Evolutionary conservation across 2,888 invertebrate genomes (phyloP).

Genomic region (Drosophila atroscutellata): DNA sequence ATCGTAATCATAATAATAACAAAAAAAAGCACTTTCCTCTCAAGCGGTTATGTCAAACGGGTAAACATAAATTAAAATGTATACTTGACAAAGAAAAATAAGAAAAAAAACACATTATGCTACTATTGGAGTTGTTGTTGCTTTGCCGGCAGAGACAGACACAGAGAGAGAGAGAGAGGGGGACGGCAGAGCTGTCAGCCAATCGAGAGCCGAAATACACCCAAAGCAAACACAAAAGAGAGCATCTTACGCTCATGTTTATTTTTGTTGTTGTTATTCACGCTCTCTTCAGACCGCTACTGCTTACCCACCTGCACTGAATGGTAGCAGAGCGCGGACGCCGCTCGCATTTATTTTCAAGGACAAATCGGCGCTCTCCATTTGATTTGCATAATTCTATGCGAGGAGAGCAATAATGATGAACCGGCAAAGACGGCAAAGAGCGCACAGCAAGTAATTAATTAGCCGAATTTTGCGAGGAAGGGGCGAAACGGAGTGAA

Average conservation of each 20-base stretch:
- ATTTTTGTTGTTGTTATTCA: not conserved
- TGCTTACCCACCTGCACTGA: constrained; percentile 24
- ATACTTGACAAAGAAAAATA: not conserved
- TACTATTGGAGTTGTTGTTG: constrained; percentile 3
- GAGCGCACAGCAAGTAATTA: constrained; percentile 39
- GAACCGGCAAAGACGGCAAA: constrained; percentile 28
- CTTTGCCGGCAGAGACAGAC: not conserved
- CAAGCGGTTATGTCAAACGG: constrained; percentile 3
- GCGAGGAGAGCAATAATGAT: constrained; percentile 9
- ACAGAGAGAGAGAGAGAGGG: not conserved
- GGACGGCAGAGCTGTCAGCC: not conserved
- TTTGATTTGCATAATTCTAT: constrained; percentile 56
- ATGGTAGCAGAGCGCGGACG: constrained; percentile 32
- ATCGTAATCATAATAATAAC: constrained; percentile 1
- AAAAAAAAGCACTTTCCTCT: not conserved
- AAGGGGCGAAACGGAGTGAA: not conserved
- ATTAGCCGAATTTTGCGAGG: constrained; percentile 2
- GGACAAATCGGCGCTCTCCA: constrained; percentile 44
- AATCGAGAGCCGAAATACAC: constrained; percentile 4
- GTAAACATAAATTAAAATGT: constrained; percentile 6
- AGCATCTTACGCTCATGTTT: not conserved
- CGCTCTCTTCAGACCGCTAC: constrained; percentile 17
- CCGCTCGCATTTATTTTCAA: constrained; percentile 45
- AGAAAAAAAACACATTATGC: not conserved
- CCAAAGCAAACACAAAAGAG: constrained; percentile 8